Evolutionary conservation across 2,797 vertebrate species (phyloP).

Genomic region (Micrastur ruficollis): DNA sequence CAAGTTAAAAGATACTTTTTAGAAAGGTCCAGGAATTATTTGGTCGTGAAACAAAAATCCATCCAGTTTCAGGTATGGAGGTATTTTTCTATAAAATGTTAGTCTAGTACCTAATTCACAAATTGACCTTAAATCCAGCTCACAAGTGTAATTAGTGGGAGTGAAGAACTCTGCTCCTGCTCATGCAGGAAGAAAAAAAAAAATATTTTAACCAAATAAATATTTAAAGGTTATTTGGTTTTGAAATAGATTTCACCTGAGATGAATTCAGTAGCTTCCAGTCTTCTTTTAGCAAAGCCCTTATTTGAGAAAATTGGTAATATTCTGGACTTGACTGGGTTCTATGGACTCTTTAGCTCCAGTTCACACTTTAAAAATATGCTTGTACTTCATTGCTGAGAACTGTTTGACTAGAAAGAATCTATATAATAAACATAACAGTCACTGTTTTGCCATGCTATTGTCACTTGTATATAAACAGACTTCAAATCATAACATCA

Average conservation of each 20-base stretch:
- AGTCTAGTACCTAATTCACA: neutral
- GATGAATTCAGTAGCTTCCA: neutral
- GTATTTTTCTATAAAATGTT: neutral
- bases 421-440: neutral
- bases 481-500: neutral
- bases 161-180: neutral
- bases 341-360: neutral
- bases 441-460: neutral
- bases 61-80: neutral
- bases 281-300: neutral
- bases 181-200: neutral
- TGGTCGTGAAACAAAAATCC: neutral
- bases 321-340: neutral
- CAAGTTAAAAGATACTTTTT: neutral
- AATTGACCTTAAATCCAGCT: neutral
- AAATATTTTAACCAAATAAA: neutral
- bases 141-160: neutral
- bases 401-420: neutral
- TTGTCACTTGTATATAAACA: neutral
- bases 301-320: neutral
- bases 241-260: neutral
- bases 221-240: neutral
- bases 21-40: neutral
- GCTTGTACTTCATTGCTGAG: neutral
- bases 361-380: neutral